Conservation (phyloP, 1,140 invertebrate species). For the Ptiloglossa arizonensis region DNA sequence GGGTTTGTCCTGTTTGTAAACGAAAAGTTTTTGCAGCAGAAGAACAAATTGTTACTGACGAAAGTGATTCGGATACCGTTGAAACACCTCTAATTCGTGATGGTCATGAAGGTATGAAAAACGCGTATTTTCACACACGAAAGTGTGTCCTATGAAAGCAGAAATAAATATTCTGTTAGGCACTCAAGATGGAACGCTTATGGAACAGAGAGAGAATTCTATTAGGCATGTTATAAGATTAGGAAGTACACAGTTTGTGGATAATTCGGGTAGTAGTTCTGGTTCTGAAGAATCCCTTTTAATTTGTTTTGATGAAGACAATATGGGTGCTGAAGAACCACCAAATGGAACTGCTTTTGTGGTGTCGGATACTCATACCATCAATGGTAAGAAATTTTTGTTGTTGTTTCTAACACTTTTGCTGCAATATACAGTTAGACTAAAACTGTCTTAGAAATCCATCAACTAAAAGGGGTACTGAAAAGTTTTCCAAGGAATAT, state of each 20-base stretch:
- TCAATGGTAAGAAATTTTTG: slow-evolving; percentile 72
- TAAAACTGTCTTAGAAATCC: slow-evolving; percentile 35
- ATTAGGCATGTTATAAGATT: slow-evolving; percentile 63
- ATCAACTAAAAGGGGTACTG: slow-evolving; percentile 80
- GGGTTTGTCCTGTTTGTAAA: slow-evolving; percentile 99
- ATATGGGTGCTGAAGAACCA: slow-evolving; percentile 52
- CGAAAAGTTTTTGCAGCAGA: slow-evolving; percentile 94
- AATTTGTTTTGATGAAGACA: too few species aligned
- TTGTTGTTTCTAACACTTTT: background rate
- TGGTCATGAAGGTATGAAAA: slow-evolving; percentile 72
- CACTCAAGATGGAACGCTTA: slow-evolving; percentile 87
- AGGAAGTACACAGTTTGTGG: slow-evolving; percentile 32
- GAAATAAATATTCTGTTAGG: slow-evolving; percentile 56
- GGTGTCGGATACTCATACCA: slow-evolving; percentile 75
- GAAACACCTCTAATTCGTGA: slow-evolving; percentile 86
- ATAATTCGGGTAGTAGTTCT: slow-evolving; percentile 60
- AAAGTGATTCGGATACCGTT: slow-evolving; percentile 86
- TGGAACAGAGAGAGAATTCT: slow-evolving; percentile 83
- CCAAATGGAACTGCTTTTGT: slow-evolving; percentile 67
- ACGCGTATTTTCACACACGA: background rate
- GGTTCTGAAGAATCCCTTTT: slow-evolving; percentile 62
- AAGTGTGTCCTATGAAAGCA: slow-evolving; percentile 3
- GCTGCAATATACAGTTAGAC: background rate
- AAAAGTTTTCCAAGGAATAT: slow-evolving; percentile 87
- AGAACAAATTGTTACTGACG: slow-evolving; percentile 85